Evolutionary conservation across 2,888 invertebrate species (phyloP).

Genomic region (Carterocephalus palaemon): DNA sequence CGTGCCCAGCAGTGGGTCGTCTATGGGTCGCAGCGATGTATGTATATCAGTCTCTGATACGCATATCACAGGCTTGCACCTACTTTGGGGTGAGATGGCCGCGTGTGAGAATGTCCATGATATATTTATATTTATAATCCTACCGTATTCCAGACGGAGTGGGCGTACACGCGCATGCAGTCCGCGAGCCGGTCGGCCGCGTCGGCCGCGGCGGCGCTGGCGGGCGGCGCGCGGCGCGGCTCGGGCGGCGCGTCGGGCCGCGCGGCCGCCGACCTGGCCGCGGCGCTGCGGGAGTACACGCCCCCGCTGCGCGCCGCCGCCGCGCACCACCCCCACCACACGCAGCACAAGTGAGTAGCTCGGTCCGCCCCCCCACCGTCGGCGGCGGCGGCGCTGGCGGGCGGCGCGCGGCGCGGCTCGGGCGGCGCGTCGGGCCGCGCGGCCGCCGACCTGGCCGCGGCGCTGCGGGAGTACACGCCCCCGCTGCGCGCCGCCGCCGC

Average conservation of each 20-base stretch:
- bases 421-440: constrained; percentile 87
- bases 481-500: constrained; percentile 90
- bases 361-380: constrained; percentile 92
- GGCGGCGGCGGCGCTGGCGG: constrained; percentile 90
- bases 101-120: too few species aligned
- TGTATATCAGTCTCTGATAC: too few species aligned
- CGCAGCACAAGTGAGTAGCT: constrained; percentile 39
- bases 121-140: too few species aligned
- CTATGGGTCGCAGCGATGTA: too few species aligned
- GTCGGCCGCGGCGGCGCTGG: constrained; percentile 89
- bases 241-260: constrained; percentile 88
- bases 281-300: constrained; percentile 85
- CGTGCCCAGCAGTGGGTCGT: too few species aligned
- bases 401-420: constrained; percentile 90
- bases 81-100: too few species aligned
- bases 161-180: constrained; percentile 65
- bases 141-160: constrained; percentile 74
- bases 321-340: constrained; percentile 77
- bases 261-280: constrained; percentile 89
- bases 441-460: constrained; percentile 88
- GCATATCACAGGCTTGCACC: too few species aligned
- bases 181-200: constrained; percentile 85
- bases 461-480: constrained; percentile 85
- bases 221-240: constrained; percentile 90
- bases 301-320: constrained; percentile 89